These are phyloP conservation scores for Cybosia mesomella DNA, from an alignment of 2,888 invertebrate genomes.

Conservation along the genomic window DNA sequence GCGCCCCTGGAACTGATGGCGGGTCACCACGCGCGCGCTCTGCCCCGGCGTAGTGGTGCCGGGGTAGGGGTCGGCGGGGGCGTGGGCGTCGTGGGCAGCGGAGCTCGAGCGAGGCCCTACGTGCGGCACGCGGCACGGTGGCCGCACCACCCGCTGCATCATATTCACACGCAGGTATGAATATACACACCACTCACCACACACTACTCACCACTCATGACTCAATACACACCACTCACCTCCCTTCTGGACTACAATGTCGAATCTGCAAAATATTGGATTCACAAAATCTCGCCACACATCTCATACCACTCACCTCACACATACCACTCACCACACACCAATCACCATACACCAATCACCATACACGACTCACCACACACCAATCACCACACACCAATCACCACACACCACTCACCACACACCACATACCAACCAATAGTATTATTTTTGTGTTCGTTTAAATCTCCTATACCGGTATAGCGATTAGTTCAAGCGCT, in stretches of 20 bases:
- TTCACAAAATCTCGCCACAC: background rate
- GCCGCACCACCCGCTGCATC: constrained; percentile 84
- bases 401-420: background rate
- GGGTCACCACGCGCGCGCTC: constrained; percentile 69
- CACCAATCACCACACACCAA: background rate
- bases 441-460: too few relatives aligned
- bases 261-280: too few relatives aligned
- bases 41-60: constrained; percentile 59
- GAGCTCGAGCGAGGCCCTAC: constrained; percentile 70
- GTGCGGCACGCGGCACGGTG: constrained; percentile 91
- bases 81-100: constrained; percentile 59
- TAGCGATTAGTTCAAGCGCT: background rate
- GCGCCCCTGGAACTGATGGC: constrained; percentile 76
- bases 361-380: background rate
- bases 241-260: too few relatives aligned
- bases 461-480: background rate
- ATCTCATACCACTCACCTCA: background rate
- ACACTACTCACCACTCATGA: background rate
- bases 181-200: background rate
- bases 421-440: too few relatives aligned
- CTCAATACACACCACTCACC: too few relatives aligned
- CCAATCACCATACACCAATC: background rate
- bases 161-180: constrained; percentile 88
- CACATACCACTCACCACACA: background rate
- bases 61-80: constrained; percentile 62